Base-by-base conservation (phyloP, 2,113 vertebrate genomes). In the Lepus timidus region DNA sequence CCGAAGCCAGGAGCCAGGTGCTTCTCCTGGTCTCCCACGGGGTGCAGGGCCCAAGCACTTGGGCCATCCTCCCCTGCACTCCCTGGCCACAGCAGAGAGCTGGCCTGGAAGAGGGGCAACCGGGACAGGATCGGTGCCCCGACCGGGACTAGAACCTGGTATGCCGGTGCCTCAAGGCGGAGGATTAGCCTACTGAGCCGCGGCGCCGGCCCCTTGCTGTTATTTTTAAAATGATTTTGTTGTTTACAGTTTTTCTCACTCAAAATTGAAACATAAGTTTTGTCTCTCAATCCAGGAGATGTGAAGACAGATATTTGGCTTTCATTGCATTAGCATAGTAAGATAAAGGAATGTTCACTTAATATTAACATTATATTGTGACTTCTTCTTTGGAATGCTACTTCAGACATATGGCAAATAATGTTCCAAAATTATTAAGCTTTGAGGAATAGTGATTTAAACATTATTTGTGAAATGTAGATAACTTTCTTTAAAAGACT, bases 281-380 rank as follows among this genome's bases (percentile, higher is more conserved):
- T 90, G 20, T 31, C n/a, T 97, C 82, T 88, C 20, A 85, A 61
- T 87, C 25, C 31, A 80, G 19, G n/a, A 23, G n/a, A 71, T 9
- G n/a, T 13, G 12, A 84, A 78, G 91, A 83, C 65, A 93, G 74
- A 75, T 83, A 94, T 96, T 95, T 96, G 91, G 85, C 89, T 91
- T 95, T 78, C 19, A 36, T 83, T 27, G 73, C 51, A 74, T 90
- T 7, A 75, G 27, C 73, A 85, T 51, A 88, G 74, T 85, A 78
- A 88, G 61, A 92, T 74, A 51, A 62, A 90, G 51, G 39, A 86
- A 75, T 96, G 74, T 75, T 94, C 88, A 71, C 14, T 91, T 97
- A 23, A 31, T 87, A 33, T 95, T 87, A 87, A 61, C 19, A 39
- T 36, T 95, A 31, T 93, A 79, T 92, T 88, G 95, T 95, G 82